phyloP scores from a whole-genome alignment of 2,888 invertebrate species.

The Melanargia galathea region DNA sequence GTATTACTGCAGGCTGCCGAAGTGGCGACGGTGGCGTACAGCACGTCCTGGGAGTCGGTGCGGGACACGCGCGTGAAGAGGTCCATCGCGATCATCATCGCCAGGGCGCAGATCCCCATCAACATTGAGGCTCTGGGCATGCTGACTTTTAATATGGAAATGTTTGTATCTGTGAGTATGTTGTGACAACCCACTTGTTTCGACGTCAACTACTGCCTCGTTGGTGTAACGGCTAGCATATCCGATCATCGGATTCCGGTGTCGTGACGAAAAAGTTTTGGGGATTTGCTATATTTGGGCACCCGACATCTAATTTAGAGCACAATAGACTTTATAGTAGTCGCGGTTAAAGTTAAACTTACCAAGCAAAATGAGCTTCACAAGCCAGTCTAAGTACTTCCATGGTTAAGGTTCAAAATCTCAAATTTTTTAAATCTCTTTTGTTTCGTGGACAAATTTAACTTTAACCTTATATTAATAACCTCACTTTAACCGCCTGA shows the following conservation, averaged over 20 bases:
- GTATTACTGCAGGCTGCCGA: conserved; percentile 37
- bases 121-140: conserved; percentile 39
- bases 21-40: conserved; percentile 40
- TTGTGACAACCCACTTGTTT: neutral
- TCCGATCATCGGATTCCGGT: neutral
- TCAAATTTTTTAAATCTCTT: no score
- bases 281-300: no score
- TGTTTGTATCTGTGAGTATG: conserved; percentile 44
- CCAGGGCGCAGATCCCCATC: conserved; percentile 41
- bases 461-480: no score
- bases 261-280: no score
- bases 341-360: no score
- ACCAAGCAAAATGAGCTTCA: no score
- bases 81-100: conserved; percentile 41
- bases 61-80: conserved; percentile 37
- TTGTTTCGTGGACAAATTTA: no score
- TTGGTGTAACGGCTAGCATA: neutral
- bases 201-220: neutral
- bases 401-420: no score
- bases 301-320: no score
- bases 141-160: conserved; percentile 44
- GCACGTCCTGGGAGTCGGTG: conserved; percentile 42
- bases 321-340: no score
- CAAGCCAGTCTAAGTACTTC: no score
- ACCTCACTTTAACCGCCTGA: no score